A percentile compares a stretch with the other conserved stretches of the same genome.
Evolutionary conservation across 2,113 vertebrate species (phyloP).

Genomic region (Dryoscopus gambensis): DNA sequence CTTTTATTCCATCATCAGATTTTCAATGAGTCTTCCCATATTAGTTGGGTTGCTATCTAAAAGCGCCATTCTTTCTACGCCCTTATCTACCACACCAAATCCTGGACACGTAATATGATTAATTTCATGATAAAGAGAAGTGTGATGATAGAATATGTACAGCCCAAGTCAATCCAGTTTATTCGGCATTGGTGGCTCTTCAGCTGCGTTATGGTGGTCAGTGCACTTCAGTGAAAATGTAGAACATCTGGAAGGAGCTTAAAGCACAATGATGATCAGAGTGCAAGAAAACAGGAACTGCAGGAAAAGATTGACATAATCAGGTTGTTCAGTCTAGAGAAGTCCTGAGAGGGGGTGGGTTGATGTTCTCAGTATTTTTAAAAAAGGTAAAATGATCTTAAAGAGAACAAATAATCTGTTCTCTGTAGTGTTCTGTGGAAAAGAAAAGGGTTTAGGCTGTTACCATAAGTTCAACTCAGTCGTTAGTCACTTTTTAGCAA

Average conservation of each 20-base stretch:
- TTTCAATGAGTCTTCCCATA: background rate
- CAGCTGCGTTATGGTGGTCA: background rate
- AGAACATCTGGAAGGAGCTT: background rate
- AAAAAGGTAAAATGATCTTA: background rate
- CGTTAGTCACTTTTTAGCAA: background rate
- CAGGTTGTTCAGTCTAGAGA: background rate
- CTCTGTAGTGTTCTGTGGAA: background rate
- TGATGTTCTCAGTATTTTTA: background rate
- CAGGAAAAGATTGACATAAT: background rate
- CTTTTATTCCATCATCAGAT: background rate
- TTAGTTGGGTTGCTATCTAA: background rate
- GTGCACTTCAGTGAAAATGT: background rate
- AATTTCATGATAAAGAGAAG: background rate
- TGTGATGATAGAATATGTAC: background rate
- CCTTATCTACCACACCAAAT: background rate
- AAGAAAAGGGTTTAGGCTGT: background rate
- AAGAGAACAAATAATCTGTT: background rate
- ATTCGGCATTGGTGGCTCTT: background rate
- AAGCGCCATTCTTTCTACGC: background rate
- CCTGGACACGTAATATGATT: background rate
- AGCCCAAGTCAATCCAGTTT: background rate
- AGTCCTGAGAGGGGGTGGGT: background rate
- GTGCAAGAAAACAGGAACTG: rapidly evolving
- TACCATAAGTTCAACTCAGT: background rate
- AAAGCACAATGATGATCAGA: background rate